A percentile compares a stretch with the other conserved stretches of the same genome.
These are phyloP conservation scores for Homalodisca vitripennis DNA, from an alignment of 1,140 invertebrate genomes.

Conservation along the genomic window DNA sequence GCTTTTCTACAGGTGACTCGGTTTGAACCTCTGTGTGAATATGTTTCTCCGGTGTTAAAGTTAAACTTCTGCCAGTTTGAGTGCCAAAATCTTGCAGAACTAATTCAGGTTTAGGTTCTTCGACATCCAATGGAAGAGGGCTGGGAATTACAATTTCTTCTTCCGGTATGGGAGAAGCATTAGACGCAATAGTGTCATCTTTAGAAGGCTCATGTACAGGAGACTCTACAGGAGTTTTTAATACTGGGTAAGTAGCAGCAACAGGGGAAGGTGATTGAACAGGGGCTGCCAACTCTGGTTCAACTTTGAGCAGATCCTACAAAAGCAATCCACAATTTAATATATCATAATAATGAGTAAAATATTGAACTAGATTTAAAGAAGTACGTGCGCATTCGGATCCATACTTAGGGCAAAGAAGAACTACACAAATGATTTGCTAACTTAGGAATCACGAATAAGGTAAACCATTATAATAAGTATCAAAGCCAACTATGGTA, in stretches of 20 bases:
- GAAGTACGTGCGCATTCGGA: neutral
- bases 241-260: slow-evolving; percentile 25
- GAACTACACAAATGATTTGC: too few relatives aligned
- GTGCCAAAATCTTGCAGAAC: slow-evolving; percentile 30
- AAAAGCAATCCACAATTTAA: slow-evolving; percentile 18
- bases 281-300: slow-evolving; percentile 25
- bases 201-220: slow-evolving; percentile 25
- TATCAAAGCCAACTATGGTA: too few relatives aligned
- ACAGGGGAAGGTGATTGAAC: slow-evolving; percentile 22
- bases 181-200: slow-evolving; percentile 55
- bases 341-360: neutral
- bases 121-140: slow-evolving; percentile 25
- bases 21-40: slow-evolving; percentile 31
- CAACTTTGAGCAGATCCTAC: slow-evolving; percentile 29
- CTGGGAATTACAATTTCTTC: slow-evolving; percentile 49
- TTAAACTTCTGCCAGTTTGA: slow-evolving; percentile 37
- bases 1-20: slow-evolving; percentile 10
- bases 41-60: slow-evolving; percentile 20
- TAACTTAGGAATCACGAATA: too few relatives aligned
- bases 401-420: too few relatives aligned
- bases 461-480: too few relatives aligned
- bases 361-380: too few relatives aligned
- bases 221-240: slow-evolving; percentile 11
- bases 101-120: slow-evolving; percentile 26
- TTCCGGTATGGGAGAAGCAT: slow-evolving; percentile 55